Evolutionary conservation across 2,888 invertebrate genomes (phyloP).

Genomic region (Dryadula phaetusa): DNA sequence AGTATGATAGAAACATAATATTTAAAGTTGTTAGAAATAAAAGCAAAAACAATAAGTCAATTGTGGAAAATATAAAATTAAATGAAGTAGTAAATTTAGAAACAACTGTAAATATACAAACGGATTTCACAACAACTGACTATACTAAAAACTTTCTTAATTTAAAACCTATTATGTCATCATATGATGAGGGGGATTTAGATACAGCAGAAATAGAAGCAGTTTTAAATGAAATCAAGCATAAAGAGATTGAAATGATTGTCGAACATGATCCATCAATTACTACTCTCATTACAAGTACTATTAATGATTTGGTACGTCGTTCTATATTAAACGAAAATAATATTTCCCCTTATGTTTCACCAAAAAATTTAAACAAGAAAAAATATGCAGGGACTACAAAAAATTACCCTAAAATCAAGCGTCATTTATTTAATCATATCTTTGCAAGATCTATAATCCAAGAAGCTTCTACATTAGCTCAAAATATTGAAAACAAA

Average conservation of each 20-base stretch:
- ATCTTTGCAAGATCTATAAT: conserved; percentile 51
- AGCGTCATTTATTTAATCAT: conserved; percentile 41
- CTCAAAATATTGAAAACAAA: conserved; percentile 54
- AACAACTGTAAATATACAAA: background rate
- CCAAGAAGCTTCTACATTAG: conserved; percentile 51
- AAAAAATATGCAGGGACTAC: conserved; percentile 21
- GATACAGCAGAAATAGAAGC: conserved; percentile 62
- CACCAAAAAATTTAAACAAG: conserved; percentile 38
- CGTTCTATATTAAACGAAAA: conserved; percentile 50
- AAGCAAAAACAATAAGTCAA: background rate
- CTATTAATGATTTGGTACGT: conserved; percentile 58
- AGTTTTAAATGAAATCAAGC: conserved; percentile 62
- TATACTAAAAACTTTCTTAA: conserved; percentile 12
- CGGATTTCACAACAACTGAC: background rate
- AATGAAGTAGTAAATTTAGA: background rate
- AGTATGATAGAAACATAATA: background rate
- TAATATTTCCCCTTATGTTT: conserved; percentile 34
- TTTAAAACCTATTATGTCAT: conserved; percentile 20
- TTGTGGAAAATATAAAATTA: background rate
- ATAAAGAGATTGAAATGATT: conserved; percentile 56
- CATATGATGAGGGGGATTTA: conserved; percentile 17
- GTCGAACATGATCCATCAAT: conserved; percentile 54
- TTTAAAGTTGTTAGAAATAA: conserved; percentile 7
- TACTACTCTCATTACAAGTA: conserved; percentile 53
- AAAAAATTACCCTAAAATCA: conserved; percentile 6